phyloP scores from a whole-genome alignment of 2,797 vertebrate species.

The Amblyraja radiata region DNA sequence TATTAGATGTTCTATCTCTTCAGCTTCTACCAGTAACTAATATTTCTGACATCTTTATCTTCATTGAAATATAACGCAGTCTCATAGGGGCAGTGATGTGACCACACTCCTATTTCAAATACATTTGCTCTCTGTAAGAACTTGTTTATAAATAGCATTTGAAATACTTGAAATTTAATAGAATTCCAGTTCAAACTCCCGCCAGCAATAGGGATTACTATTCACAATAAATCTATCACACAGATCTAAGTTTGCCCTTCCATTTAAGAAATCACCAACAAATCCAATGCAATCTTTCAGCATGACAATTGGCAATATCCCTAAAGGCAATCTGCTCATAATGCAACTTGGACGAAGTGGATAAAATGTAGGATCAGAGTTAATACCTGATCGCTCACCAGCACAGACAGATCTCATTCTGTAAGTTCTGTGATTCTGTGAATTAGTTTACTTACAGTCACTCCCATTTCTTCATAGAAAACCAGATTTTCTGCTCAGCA shows the following conservation, averaged over 20 bases:
- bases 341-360: background rate
- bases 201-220: background rate
- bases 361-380: background rate
- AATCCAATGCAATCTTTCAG: background rate
- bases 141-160: background rate
- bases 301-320: background rate
- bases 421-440: background rate
- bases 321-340: background rate
- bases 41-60: background rate
- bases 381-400: background rate
- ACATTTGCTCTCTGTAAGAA: background rate
- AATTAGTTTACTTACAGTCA: background rate
- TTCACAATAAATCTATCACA: constrained; percentile 27
- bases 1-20: background rate
- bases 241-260: background rate
- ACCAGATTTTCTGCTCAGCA: background rate
- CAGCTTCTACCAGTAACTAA: background rate
- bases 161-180: constrained; percentile 11
- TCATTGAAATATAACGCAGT: background rate
- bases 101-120: background rate
- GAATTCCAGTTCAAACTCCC: constrained; percentile 14
- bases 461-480: background rate
- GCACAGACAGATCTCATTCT: background rate
- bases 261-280: background rate
- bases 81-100: background rate